Base-by-base conservation (phyloP, 92 coral and sea anemone genomes). In the Blastomussa wellsi region DNA sequence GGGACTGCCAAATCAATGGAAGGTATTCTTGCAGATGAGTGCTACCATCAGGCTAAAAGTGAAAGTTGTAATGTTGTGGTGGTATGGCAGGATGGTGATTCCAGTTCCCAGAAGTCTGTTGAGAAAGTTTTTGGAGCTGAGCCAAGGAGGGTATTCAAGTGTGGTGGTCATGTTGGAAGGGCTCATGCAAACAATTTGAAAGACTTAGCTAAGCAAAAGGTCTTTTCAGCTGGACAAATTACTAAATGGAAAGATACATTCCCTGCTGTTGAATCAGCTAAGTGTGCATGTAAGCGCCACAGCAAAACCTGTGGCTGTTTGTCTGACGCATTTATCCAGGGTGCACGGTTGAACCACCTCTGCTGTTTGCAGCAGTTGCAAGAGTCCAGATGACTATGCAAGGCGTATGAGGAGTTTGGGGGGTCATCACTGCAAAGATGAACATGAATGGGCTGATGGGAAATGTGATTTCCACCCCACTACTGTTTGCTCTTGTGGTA, bases 121-220 rank as follows among this genome's bases (percentile, higher is more conserved):
- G 77, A 75, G 44, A 76, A 81, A 31, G 77, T 62, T 19, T 82
- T 16, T 67, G 77, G 82, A 9, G 69, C n/a, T 28, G 86, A 53
- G 37, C 60, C 84, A 19, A 67, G 76, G 70, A 82, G 59, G 41
- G 83, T 88, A 3, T 72, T 37, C 68, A 90, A 90, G 59, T 86
- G 93, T 62, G 86, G 88, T 7, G 86, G 92, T 16, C 92, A 89
- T 89, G 92, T 84, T 47, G 92, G 92, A 20, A 36, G 90, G 53
- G 87, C 88, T 2, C 90, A 90, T 77, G 81, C 37, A 9, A 84
- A 85, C 82, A 76, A 90, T 47, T 47, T 83, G 74, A 87, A 87
- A 67, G 79, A 83, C n/a, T 31, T 57, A 16, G 74, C 80, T 9
- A 89, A 84, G 73, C 57, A 85, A 42, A 67, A 71, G 80, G 77